Evolutionary conservation across 2,888 invertebrate genomes (phyloP).

Genomic region (Orthosia gracilis): DNA sequence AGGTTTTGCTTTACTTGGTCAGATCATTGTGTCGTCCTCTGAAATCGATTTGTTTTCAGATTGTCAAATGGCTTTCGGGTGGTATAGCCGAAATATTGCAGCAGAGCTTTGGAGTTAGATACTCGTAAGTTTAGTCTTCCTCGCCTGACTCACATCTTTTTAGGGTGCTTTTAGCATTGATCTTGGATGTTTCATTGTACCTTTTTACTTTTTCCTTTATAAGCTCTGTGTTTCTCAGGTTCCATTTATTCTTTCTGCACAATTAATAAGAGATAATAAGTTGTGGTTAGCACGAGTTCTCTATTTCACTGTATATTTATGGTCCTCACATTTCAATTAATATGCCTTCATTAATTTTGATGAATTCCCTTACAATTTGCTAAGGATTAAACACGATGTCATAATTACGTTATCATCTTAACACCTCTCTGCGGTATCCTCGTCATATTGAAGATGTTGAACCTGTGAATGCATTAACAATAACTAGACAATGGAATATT

Average conservation of each 20-base stretch:
- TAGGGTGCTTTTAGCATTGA: too few species aligned
- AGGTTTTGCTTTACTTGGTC: too few species aligned
- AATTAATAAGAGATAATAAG: neutral
- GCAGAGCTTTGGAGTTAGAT: too few species aligned
- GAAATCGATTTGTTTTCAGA: too few species aligned
- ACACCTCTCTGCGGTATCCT: constrained; percentile 17
- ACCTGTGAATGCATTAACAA: constrained; percentile 17
- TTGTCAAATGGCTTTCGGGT: too few species aligned
- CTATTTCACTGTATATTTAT: neutral
- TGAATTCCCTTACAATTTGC: constrained; percentile 2
- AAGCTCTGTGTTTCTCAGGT: too few species aligned
- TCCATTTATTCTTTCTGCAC: neutral
- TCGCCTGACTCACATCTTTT: too few species aligned
- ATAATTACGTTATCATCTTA: constrained; percentile 17
- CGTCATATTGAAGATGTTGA: constrained; percentile 13
- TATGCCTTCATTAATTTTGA: constrained; percentile 28
- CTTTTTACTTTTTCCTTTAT: too few species aligned
- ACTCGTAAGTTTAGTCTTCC: too few species aligned
- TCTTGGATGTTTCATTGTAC: too few species aligned
- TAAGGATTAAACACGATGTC: constrained; percentile 16
- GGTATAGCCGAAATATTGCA: too few species aligned
- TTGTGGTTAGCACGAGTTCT: neutral
- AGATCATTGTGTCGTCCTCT: too few species aligned
- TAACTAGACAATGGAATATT: constrained; percentile 10
- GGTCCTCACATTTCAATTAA: constrained; percentile 24